A percentile compares a stretch with the other conserved stretches of the same genome.
Conservation (phyloP, 2,113 vertebrate species). For the Cephalopterus ornatus region DNA sequence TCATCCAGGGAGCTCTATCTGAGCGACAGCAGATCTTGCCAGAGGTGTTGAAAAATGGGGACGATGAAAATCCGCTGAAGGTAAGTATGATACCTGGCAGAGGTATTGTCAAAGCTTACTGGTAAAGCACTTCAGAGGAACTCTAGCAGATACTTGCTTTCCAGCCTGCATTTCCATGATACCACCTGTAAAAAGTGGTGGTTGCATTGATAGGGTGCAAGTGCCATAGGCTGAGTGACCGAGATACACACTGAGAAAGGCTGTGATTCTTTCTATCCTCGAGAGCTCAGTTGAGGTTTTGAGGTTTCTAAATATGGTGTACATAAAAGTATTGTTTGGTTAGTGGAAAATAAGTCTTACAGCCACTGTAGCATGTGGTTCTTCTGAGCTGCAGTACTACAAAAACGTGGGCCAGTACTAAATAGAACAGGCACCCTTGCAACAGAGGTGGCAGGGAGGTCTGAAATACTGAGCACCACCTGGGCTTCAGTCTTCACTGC, state of each 20-base stretch:
- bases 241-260: not conserved
- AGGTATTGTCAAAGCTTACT: not conserved
- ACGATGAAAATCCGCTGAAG: conserved; percentile 84
- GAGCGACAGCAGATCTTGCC: conserved; percentile 85
- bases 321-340: not conserved
- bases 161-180: not conserved
- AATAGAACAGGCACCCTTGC: not conserved
- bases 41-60: conserved; percentile 79
- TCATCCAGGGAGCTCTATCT: conserved; percentile 76
- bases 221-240: not conserved
- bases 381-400: not conserved
- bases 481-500: not conserved
- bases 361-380: not conserved
- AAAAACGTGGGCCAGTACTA: no score
- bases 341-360: not conserved
- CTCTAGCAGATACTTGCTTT: not conserved
- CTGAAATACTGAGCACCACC: not conserved
- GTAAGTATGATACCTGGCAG: conserved; percentile 30
- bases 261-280: not conserved
- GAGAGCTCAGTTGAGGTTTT: not conserved
- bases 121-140: not conserved
- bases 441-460: not conserved
- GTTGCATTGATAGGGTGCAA: not conserved
- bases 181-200: not conserved
- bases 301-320: not conserved